Conservation (phyloP, 2,888 invertebrate genomes). For the Pollenia griseotomentosa region DNA sequence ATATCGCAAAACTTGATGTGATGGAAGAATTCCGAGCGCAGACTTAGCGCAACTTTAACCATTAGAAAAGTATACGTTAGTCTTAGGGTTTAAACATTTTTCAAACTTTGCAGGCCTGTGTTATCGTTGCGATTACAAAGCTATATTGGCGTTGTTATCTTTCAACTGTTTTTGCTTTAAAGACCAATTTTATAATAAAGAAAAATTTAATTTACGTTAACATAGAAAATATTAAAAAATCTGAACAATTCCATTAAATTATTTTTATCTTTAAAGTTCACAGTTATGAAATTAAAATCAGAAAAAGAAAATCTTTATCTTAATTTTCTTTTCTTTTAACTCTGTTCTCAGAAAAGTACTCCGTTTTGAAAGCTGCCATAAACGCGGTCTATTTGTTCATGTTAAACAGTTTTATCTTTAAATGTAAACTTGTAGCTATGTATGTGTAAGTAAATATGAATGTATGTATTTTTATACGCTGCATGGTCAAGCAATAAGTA, state of each 20-base stretch:
- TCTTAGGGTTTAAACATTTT: no score
- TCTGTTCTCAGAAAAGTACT: background rate
- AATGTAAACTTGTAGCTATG: background rate
- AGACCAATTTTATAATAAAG: no score
- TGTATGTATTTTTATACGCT: background rate
- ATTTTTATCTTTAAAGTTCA: background rate
- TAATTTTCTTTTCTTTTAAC: background rate
- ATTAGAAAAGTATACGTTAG: no score
- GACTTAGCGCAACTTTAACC: no score
- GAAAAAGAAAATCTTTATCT: background rate
- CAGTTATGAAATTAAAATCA: background rate
- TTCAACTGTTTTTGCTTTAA: no score
- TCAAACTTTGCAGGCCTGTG: no score
- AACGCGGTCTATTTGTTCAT: background rate
- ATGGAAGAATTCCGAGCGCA: no score
- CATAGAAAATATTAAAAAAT: no score
- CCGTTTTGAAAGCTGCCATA: background rate
- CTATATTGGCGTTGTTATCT: no score
- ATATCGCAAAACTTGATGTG: no score
- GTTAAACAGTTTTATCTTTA: slow-evolving; percentile 14
- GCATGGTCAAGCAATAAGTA: slow-evolving; percentile 62
- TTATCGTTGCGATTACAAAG: no score
- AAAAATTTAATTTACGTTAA: no score
- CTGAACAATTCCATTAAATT: background rate
- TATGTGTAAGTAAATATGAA: background rate